Evolutionary conservation across 2,797 vertebrate species (phyloP), one percentile per base, ranked within the genome.

Genomic region (Argya squamiceps): DNA sequence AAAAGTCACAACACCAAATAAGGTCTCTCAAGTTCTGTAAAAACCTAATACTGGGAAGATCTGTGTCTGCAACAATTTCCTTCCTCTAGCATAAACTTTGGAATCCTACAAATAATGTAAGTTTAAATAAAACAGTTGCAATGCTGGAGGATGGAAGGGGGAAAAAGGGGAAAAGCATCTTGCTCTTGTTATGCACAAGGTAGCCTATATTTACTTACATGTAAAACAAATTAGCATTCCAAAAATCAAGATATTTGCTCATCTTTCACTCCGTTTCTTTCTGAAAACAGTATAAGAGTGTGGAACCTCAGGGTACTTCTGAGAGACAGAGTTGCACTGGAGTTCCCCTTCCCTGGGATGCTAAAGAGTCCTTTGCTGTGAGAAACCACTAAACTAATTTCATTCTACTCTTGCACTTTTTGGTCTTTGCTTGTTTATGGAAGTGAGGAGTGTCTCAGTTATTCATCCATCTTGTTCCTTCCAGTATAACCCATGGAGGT

Each of bases 91-190:
- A 55, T 9, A 69, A 62, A 17, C 3, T 81, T 53, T 29, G 29
- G 34, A 76, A 79, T 34, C 22, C 18, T 74, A 59, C 12, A 68
- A 24, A 13, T 34, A 60, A 65, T 22, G 2, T 19, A 46, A 73
- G 14, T 44, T 70, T 53, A 84, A 91, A 82, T 34, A 67, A 79
- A 65, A 10, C 6, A 41, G 13, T 32, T 64, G 23, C 11, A 71
- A 32, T 9, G 3, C 12, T 44, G 27, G 56, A 89, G 49, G 4
- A 39, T 44, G 10, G 37, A 60, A 34, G 2, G 4, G 5, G 15
- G 2, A 0, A 4, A 12, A 10, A 47, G 7, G 1, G 1, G 55
- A 49, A 69, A 56, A 77, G 0, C 52, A 23, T 9, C 30, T 53
- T 32, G 3, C 6, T 81, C 7, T 52, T 70, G 6, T 39, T 71